Percentiles rank a stretch among this genome's conserved stretches.
These are phyloP conservation scores for Synanthedon tipuliformis DNA, from an alignment of 2,888 invertebrate species.

Conservation along the genomic window DNA sequence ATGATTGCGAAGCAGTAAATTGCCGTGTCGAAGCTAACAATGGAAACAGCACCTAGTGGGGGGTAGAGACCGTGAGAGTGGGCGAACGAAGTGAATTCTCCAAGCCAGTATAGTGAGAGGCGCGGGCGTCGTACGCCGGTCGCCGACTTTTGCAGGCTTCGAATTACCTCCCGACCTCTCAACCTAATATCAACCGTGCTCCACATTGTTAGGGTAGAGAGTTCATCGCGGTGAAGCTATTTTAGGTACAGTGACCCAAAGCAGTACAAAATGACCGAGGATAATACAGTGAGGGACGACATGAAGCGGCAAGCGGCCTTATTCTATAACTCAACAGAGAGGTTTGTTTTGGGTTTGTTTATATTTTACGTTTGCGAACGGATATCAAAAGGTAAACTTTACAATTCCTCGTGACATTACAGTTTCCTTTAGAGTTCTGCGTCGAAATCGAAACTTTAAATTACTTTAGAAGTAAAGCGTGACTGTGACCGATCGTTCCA, in stretches of 20 bases:
- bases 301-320: conserved; percentile 59
- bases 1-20: background rate
- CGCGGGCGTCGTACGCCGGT: conserved; percentile 52
- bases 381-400: too few relatives aligned
- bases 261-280: conserved; percentile 45
- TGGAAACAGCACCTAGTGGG: conserved; percentile 35
- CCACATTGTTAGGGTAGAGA: background rate
- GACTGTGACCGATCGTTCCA: too few relatives aligned
- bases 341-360: conserved; percentile 55
- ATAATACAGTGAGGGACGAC: conserved; percentile 50
- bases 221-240: conserved; percentile 14
- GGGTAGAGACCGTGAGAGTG: conserved; percentile 43
- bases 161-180: conserved; percentile 1
- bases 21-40: conserved; percentile 21
- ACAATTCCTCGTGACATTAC: too few relatives aligned
- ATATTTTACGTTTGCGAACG: background rate
- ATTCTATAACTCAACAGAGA: conserved; percentile 61
- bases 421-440: too few relatives aligned
- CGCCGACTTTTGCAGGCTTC: conserved; percentile 31
- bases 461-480: too few relatives aligned
- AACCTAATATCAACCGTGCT: background rate
- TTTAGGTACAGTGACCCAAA: conserved; percentile 22
- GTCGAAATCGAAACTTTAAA: too few relatives aligned
- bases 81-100: conserved; percentile 22
- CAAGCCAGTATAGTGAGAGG: conserved; percentile 40